Evolutionary conservation across 1,140 invertebrate species (phyloP), one percentile per base, ranked within the genome.

Genomic region (Ceratosolen solmsi): DNA sequence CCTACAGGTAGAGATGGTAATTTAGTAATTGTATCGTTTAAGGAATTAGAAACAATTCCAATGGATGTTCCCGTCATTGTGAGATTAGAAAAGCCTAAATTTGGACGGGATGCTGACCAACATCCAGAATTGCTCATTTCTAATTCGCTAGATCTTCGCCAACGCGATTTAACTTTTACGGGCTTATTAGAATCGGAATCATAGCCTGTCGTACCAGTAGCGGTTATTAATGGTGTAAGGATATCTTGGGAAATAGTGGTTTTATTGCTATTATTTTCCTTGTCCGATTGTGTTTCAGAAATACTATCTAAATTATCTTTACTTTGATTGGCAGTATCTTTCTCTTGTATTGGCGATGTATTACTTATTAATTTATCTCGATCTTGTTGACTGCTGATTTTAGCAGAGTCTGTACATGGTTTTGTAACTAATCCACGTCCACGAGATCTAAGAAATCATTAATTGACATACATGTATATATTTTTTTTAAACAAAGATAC

Each of bases 111-210:
- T 68, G 82, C 46, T 65, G 82, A 81, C 38, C 83, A 80, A n/a
- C 84, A 73, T 25, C 81, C 33, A 3, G 88, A 86, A 75, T 93
- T 92, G 22, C 93, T 93, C 94, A 95, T 95, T 90, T 97, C 96
- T 58, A 96, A 91, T 89, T 97, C 96, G 91, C 96, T 96, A 1
- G 95, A 96, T 82, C 96, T 90, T 71, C 96, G 90, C 96, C 96
- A 97, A 36, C 96, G 92, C 8, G 96, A 96, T 89, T 97, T 97
- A 0, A 97, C 96, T 92, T 97, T 97, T 9, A 96, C 95, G 2
- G 95, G 95, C 91, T 94, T 95, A 56, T 93, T 93, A 8, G 89
- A 88, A 54, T 93, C 92, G 27, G 90, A 90, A 81, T 91, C 90
- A 46, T 91, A 91, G 33, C 90, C 90, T 20, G 87, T 86, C 22